Percentiles rank a stretch among this genome's conserved stretches.
Evolutionary conservation across 2,888 invertebrate species (phyloP).

Genomic region (Latrodectus hesperus): DNA sequence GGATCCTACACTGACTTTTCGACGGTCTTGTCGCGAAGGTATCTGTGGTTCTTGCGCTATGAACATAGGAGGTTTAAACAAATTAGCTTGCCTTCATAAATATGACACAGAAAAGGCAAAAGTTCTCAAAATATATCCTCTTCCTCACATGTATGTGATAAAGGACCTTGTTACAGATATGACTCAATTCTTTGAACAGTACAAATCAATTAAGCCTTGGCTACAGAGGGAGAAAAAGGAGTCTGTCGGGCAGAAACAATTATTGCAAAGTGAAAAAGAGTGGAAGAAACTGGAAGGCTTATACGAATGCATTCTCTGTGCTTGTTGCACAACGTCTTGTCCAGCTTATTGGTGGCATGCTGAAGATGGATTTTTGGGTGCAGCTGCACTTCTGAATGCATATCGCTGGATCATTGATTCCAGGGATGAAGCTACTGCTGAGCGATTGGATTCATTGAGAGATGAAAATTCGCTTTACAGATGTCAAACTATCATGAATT

Average conservation of each 20-base stretch:
- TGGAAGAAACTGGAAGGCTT: slow-evolving; percentile 95
- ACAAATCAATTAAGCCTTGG: slow-evolving; percentile 96
- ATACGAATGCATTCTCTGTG: slow-evolving; percentile 98
- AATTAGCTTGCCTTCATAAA: slow-evolving; percentile 95
- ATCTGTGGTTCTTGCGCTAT: slow-evolving; percentile 99
- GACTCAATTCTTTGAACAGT: slow-evolving; percentile 96
- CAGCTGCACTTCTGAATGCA: slow-evolving; percentile 99
- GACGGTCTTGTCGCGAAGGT: slow-evolving; percentile 95
- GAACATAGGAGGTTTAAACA: slow-evolving; percentile 98
- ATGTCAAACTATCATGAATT: slow-evolving; percentile 99
- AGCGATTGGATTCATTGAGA: slow-evolving; percentile 85
- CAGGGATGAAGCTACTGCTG: slow-evolving; percentile 86
- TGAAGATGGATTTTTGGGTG: slow-evolving; percentile 95
- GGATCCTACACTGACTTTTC: slow-evolving; percentile 95
- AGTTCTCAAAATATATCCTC: slow-evolving; percentile 90
- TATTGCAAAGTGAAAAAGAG: slow-evolving; percentile 92
- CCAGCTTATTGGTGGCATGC: slow-evolving; percentile 99
- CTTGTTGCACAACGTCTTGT: slow-evolving; percentile 97
- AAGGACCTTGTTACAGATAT: slow-evolving; percentile 96
- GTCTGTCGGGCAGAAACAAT: slow-evolving; percentile 83
- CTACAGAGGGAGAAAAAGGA: slow-evolving; percentile 85
- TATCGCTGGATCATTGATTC: slow-evolving; percentile 99
- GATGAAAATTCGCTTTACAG: slow-evolving; percentile 95
- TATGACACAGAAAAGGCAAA: slow-evolving; percentile 87
- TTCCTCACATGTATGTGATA: slow-evolving; percentile 99